A percentile compares a stretch with the other conserved stretches of the same genome.
Evolutionary conservation across 2,888 invertebrate species (phyloP).

Genomic region (Leucania comma): DNA sequence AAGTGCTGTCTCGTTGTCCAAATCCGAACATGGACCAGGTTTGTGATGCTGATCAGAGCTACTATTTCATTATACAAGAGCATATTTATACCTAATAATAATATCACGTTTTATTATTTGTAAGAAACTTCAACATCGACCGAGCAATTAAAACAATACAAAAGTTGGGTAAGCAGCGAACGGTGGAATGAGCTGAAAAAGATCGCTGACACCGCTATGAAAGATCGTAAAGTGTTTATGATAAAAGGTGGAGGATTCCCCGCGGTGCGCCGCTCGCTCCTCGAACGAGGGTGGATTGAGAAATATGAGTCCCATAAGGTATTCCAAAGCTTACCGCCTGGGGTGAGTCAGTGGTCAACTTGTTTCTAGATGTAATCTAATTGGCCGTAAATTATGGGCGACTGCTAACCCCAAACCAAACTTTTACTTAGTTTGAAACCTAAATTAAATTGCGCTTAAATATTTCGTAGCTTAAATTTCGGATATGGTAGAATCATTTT

Average conservation of each 20-base stretch:
- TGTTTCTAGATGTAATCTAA: slow-evolving; percentile 25
- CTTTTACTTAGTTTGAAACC: slow-evolving; percentile 31
- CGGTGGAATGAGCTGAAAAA: slow-evolving; percentile 92
- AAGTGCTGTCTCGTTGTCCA: slow-evolving; percentile 85
- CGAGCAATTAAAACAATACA: slow-evolving; percentile 87
- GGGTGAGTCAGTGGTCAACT: slow-evolving; percentile 44
- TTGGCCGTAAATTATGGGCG: slow-evolving; percentile 28
- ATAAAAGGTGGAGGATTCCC: slow-evolving; percentile 94
- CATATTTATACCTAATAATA: background rate
- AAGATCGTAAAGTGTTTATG: slow-evolving; percentile 92
- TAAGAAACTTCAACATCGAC: slow-evolving; percentile 78
- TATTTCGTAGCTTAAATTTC: slow-evolving; percentile 6
- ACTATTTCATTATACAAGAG: background rate
- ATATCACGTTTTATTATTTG: slow-evolving; percentile 13
- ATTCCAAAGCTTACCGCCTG: slow-evolving; percentile 46
- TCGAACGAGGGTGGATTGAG: slow-evolving; percentile 94
- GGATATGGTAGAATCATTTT: background rate
- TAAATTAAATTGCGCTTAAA: slow-evolving; percentile 10
- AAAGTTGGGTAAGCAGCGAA: slow-evolving; percentile 92
- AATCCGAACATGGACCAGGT: slow-evolving; percentile 87
- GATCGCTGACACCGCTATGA: slow-evolving; percentile 92
- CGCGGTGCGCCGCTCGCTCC: slow-evolving; percentile 92
- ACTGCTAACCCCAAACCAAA: slow-evolving; percentile 11
- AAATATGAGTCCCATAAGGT: slow-evolving; percentile 91
- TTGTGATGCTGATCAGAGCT: slow-evolving; percentile 47